A percentile compares a stretch with the other conserved stretches of the same genome.
phyloP scores from a whole-genome alignment of 1,140 invertebrate genomes.

The Drosophila repleta region DNA sequence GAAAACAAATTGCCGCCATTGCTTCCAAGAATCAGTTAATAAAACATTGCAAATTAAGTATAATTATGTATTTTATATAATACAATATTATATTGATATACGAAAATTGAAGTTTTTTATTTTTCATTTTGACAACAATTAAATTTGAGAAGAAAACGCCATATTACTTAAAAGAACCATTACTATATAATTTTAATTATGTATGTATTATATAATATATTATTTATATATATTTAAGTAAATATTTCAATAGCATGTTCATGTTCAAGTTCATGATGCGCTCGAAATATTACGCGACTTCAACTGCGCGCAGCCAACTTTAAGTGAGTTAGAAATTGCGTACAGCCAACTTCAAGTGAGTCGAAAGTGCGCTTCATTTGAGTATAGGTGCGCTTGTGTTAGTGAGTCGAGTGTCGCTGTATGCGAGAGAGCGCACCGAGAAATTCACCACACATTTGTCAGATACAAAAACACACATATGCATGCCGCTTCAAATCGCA shows the following conservation, averaged over 20 bases:
- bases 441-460: slow-evolving; percentile 55
- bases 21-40: too few relatives aligned
- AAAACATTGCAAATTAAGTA: too few relatives aligned
- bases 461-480: slow-evolving; percentile 40
- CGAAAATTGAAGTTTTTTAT: too few relatives aligned
- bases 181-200: too few relatives aligned
- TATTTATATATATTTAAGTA: background rate
- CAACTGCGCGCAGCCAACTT: slow-evolving; percentile 36
- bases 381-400: slow-evolving; percentile 28
- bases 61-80: too few relatives aligned
- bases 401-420: slow-evolving; percentile 34
- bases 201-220: too few relatives aligned
- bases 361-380: slow-evolving; percentile 7
- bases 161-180: too few relatives aligned
- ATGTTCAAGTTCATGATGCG: background rate
- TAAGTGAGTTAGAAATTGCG: slow-evolving; percentile 15
- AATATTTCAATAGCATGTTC: background rate
- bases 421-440: slow-evolving; percentile 40
- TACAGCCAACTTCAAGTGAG: slow-evolving; percentile 29
- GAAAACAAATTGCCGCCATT: too few relatives aligned
- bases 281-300: background rate
- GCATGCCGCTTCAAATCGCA: slow-evolving; percentile 36
- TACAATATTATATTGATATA: too few relatives aligned
- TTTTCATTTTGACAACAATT: too few relatives aligned
- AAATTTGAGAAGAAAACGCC: too few relatives aligned